phyloP scores from a whole-genome alignment of 2,888 invertebrate genomes.

The Lasius platythorax region DNA sequence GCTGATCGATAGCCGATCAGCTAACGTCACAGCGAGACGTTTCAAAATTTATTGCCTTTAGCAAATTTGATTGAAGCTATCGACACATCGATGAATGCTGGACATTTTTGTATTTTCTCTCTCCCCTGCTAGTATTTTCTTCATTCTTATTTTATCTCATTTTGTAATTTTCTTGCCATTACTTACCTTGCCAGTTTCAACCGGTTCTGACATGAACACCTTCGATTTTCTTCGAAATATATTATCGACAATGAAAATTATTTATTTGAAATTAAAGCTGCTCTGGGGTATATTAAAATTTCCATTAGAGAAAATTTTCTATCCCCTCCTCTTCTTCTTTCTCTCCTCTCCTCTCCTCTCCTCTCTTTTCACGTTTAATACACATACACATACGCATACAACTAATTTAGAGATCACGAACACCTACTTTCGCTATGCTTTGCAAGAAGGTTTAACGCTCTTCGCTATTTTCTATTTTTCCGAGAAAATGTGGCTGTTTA shows the following conservation, averaged over 20 bases:
- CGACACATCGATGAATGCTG: not conserved
- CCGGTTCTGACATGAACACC: not conserved
- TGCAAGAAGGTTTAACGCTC: conserved; percentile 31
- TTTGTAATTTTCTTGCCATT: not conserved
- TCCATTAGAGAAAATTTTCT: not conserved
- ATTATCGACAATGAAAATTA: conserved; percentile 2
- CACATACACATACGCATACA: not conserved
- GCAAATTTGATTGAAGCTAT: not conserved
- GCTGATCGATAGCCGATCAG: conserved; percentile 48
- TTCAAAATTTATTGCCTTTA: not conserved
- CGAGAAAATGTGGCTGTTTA: conserved; percentile 25
- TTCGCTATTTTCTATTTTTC: conserved; percentile 18
- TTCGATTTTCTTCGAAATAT: not conserved
- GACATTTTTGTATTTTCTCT: not conserved
- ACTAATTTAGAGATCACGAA: conserved; percentile 1
- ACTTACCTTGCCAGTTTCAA: not conserved
- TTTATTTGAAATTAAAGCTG: conserved; percentile 2
- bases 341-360: not conserved
- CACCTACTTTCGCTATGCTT: conserved; percentile 4
- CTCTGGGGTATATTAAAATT: not conserved
- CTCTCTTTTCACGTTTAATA: too few species aligned
- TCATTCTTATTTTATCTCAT: not conserved
- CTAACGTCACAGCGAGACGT: not conserved
- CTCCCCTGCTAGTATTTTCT: not conserved
- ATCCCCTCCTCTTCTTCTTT: not conserved